Base-by-base conservation (phyloP, 2,888 invertebrate genomes). In the Eupithecia subumbrata region DNA sequence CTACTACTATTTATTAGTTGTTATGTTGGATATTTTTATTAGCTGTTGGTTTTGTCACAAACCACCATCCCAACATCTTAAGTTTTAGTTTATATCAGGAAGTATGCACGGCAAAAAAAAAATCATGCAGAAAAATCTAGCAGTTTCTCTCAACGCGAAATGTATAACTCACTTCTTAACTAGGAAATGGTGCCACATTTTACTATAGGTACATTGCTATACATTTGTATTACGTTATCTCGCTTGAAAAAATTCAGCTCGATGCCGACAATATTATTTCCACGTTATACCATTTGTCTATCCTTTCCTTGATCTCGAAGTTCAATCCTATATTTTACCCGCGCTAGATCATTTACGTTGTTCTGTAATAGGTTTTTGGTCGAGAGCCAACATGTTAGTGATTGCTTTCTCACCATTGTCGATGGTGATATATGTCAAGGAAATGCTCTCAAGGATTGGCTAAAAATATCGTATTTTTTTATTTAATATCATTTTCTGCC, bases 281-380 rank as follows among this genome's bases (percentile, higher is more conserved):
- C n/a, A 52, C 22, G 70, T 34, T 71, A 45, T 63, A 68, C 25
- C 48, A 43, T 70, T 72, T 69, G 52, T 64, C 40, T 66, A 72
- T 72, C 72, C 74, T 78, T 76, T 60, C 25, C 60, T 60, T 60
- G 74, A 74, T 78, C 76, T 74, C 73, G 75, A 76, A 76, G 76
- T 74, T 76, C 72, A 76, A 76, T 79, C 74, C 79, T 77, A 79
- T 78, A 77, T 78, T 77, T 43, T 79, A 77, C 77, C 74, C 73
- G 72, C 73, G 73, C 79, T 81, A 78, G 79, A 81, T 80, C 77
- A 77, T 80, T 80, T 75, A 77, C 78, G 77, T 78, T 77, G 76
- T 76, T 80, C 75, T 75, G 78, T 81, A 80, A 81, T 80, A 80
- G 81, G 76, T 78, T 81, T 82, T 86, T 86, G 86, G 87, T 82